A percentile compares a stretch with the other conserved stretches of the same genome.
These are phyloP conservation scores for Porites lutea DNA, from an alignment of 64 coral and sea anemone genomes.

Conservation along the genomic window DNA sequence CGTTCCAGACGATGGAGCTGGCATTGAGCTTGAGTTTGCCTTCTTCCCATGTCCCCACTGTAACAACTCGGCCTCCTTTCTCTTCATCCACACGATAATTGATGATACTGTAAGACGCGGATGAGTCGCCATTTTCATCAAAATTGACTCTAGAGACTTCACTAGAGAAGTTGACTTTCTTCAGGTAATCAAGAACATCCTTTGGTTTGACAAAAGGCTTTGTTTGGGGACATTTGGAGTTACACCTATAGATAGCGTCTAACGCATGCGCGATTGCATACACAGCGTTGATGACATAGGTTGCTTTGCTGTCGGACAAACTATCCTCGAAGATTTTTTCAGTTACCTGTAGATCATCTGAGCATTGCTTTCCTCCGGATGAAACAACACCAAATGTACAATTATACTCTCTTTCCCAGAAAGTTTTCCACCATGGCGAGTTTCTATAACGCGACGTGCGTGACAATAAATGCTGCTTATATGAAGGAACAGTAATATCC, in stretches of 20 bases:
- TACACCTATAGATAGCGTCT: conserved; percentile 74
- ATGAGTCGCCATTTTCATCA: conserved; percentile 82
- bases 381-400: conserved; percentile 46
- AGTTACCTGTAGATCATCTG: conserved; percentile 29
- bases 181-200: conserved; percentile 74
- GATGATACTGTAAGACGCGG: conserved; percentile 74
- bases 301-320: conserved; percentile 66
- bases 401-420: conserved; percentile 68
- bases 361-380: conserved; percentile 25
- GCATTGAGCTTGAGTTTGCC: conserved; percentile 7
- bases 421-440: conserved; percentile 51
- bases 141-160: conserved; percentile 46
- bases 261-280: conserved; percentile 88
- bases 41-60: conserved; percentile 77
- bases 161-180: conserved; percentile 60
- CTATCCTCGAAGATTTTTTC: conserved; percentile 41
- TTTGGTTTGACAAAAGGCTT: conserved; percentile 47
- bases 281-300: conserved; percentile 82
- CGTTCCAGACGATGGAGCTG: conserved; percentile 65
- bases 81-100: conserved; percentile 47
- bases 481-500: conserved; percentile 56
- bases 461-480: conserved; percentile 51
- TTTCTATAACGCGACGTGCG: conserved; percentile 65
- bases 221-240: conserved; percentile 58
- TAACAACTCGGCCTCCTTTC: conserved; percentile 17